Evolutionary conservation across 2,113 vertebrate genomes (phyloP).

Genomic region (Amia ocellicauda): DNA sequence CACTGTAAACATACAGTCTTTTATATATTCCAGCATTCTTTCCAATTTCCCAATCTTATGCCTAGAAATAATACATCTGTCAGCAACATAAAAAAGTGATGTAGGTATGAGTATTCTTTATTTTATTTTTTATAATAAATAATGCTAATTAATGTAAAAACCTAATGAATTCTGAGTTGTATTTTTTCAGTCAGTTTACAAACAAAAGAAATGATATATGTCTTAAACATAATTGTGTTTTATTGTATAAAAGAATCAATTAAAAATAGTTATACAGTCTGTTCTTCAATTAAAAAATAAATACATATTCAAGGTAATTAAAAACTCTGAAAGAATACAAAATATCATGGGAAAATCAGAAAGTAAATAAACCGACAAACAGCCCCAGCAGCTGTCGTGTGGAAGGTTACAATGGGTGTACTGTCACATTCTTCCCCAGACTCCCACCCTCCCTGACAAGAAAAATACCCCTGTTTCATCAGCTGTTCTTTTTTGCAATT

Average conservation of each 20-base stretch:
- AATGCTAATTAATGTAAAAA: too few species aligned
- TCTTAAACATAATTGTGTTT: too few species aligned
- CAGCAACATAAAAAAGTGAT: background rate
- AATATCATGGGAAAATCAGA: background rate
- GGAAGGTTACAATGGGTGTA: slow-evolving; percentile 2
- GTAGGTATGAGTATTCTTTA: background rate
- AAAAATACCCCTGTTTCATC: slow-evolving; percentile 16
- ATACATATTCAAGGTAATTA: too few species aligned
- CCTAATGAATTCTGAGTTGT: too few species aligned
- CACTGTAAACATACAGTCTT: too few species aligned
- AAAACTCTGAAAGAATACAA: background rate
- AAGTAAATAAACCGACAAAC: background rate
- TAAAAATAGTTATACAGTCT: too few species aligned
- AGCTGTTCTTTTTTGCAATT: slow-evolving; percentile 22
- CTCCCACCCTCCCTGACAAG: slow-evolving; percentile 22
- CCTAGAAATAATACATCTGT: background rate
- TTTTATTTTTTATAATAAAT: background rate
- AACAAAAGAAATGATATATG: too few species aligned
- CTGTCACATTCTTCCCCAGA: slow-evolving; percentile 1
- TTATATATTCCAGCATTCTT: too few species aligned
- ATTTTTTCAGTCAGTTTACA: too few species aligned
- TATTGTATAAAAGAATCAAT: too few species aligned
- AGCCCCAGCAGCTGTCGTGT: slow-evolving; percentile 11
- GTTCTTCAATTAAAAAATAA: too few species aligned
- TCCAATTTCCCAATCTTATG: too few species aligned